Base-by-base conservation (phyloP, 2,797 vertebrate species). In the Astyanax mexicanus region DNA sequence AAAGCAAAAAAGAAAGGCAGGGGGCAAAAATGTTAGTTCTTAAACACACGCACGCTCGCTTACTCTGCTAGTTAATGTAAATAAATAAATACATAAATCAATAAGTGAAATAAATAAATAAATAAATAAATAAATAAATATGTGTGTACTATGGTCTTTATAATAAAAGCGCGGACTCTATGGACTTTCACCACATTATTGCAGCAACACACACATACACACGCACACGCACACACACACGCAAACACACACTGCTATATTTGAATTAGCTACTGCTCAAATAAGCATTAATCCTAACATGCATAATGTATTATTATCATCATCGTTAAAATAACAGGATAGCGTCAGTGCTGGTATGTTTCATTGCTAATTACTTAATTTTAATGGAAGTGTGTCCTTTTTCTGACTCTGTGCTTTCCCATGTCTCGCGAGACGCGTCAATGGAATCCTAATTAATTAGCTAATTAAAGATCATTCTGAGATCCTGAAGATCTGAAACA, bases 391-490 rank as follows among this genome's bases (percentile, higher is more conserved):
- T 8, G 6, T 19, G 19, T 21, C 19, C 11, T 5, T 7, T 52
- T 52, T 19, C 13, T n/a, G n/a, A n/a, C n/a, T n/a, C n/a, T 52
- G 49, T 10, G 21, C 21, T 25, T 7, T 32, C 7, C 21, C 49
- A 52, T 10, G 8, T 52, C 94, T 95, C 93, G 84, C 84, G 95
- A 95, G 95, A 95, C 89, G 88, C 93, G 95, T 96, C 93, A 95
- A 95, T 93, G 90, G 92, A 95, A 90, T 91, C 89, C 88, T 91
- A 64, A 94, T 92, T 93, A 93, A 94, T 96, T 96, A 94, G 96
- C 96, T 95, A 95, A 89, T 91, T 92, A 92, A 91, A 17, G 42
- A 13, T 45, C 42, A 45, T 15, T 15, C 42, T 45, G 42, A 45
- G 42, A 42, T 45, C 45, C 13, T 17, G 15, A 45, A 2, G 13